Percentiles rank a stretch among this genome's conserved stretches.
These are phyloP conservation scores for Isoperla grammatica DNA, from an alignment of 2,888 invertebrate genomes.

Conservation along the genomic window DNA sequence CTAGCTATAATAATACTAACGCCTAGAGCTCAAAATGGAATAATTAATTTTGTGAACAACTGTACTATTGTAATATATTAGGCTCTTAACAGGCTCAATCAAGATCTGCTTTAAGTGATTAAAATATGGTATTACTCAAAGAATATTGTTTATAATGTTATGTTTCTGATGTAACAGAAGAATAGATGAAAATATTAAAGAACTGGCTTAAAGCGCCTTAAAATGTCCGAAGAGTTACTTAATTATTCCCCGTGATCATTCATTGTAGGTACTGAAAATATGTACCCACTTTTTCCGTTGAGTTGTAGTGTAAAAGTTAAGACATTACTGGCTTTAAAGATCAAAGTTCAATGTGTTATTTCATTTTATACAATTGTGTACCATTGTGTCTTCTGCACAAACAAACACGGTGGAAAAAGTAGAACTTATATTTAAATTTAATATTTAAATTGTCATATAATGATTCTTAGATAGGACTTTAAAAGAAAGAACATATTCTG, in stretches of 20 bases:
- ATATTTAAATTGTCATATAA: too few relatives aligned
- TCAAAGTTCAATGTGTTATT: not conserved
- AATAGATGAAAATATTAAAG: slow-evolving; percentile 22
- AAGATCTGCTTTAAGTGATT: slow-evolving; percentile 11
- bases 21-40: slow-evolving; percentile 8
- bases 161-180: slow-evolving; percentile 24
- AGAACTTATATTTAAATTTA: too few relatives aligned
- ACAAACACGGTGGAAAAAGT: too few relatives aligned
- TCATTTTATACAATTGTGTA: too few relatives aligned
- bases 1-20: too few relatives aligned
- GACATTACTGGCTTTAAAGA: not conserved
- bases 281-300: too few relatives aligned
- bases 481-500: too few relatives aligned
- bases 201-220: slow-evolving; percentile 11
- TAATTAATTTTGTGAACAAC: slow-evolving; percentile 10
- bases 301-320: too few relatives aligned
- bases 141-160: slow-evolving; percentile 26
- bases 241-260: not conserved
- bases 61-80: not conserved
- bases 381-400: too few relatives aligned
- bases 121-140: slow-evolving; percentile 4
- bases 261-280: not conserved
- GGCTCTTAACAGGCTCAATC: not conserved
- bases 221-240: too few relatives aligned
- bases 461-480: too few relatives aligned